phyloP scores from a whole-genome alignment of 1,140 invertebrate species.

The Oppia nitens region DNA sequence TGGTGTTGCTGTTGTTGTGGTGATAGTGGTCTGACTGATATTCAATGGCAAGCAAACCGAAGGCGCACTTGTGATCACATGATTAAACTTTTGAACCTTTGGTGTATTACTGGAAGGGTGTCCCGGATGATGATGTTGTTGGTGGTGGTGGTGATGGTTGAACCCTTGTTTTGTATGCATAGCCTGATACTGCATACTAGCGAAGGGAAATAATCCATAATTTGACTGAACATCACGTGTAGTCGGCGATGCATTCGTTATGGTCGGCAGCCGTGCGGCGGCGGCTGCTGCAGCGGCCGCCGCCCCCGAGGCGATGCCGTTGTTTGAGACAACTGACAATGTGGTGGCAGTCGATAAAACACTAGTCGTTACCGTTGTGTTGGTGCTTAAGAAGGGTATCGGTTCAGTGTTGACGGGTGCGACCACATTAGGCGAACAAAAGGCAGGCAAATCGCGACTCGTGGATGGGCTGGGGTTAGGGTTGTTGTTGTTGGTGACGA shows the following conservation, averaged over 20 bases:
- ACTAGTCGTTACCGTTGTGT: slow-evolving; percentile 15
- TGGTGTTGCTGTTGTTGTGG: not conserved
- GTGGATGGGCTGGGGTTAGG: not conserved
- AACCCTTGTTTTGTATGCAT: slow-evolving; percentile 35
- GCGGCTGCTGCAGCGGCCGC: not conserved
- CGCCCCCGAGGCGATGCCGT: no score
- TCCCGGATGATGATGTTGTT: no score
- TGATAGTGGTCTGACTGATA: no score
- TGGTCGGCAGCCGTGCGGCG: no score
- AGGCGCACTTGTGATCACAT: not conserved
- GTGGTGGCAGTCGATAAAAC: not conserved
- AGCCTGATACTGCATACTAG: slow-evolving; percentile 76
- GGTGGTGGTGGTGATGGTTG: slow-evolving; percentile 7
- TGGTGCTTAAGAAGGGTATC: slow-evolving; percentile 25
- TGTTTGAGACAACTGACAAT: not conserved
- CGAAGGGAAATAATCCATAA: slow-evolving; percentile 56
- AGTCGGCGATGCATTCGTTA: slow-evolving; percentile 22
- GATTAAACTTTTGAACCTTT: not conserved
- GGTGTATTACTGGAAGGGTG: no score
- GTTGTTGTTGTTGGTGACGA: no score
- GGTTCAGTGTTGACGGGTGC: slow-evolving; percentile 26
- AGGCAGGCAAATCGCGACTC: slow-evolving; percentile 15
- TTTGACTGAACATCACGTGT: slow-evolving; percentile 30
- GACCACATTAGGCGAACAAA: slow-evolving; percentile 29
- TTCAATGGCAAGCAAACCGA: not conserved